These are phyloP conservation scores for Bombyx mandarina DNA, from an alignment of 1,140 invertebrate species.

Conservation along the genomic window DNA sequence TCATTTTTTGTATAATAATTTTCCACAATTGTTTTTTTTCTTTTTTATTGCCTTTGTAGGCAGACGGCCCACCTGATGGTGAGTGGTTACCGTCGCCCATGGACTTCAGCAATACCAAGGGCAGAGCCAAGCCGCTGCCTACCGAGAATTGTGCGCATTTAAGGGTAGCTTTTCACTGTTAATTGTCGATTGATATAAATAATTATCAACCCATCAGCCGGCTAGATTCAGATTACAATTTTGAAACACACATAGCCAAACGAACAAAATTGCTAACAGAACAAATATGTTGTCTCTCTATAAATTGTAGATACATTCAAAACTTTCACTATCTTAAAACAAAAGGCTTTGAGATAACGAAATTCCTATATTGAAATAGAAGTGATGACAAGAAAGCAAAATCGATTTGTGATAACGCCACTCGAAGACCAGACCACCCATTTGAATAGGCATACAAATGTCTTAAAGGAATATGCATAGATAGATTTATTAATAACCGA, in stretches of 20 bases:
- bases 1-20: no score
- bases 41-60: no score
- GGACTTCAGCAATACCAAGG: no score
- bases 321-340: neutral
- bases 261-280: neutral
- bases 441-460: conserved; percentile 45
- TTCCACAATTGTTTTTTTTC: no score
- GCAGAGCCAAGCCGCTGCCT: no score
- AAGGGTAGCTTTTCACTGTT: no score
- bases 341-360: neutral
- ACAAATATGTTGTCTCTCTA: neutral
- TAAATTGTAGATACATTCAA: neutral
- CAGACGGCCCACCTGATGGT: no score
- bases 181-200: no score
- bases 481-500: conserved; percentile 68
- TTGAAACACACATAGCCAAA: neutral
- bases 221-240: neutral
- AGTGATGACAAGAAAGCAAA: conserved; percentile 1
- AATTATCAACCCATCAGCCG: no score
- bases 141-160: no score
- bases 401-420: conserved; percentile 16
- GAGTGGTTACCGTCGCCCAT: no score
- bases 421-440: conserved; percentile 21
- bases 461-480: conserved; percentile 65
- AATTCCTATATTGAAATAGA: neutral